These are phyloP conservation scores for Protosalanx chinensis DNA, from an alignment of 2,797 vertebrate species.

Conservation along the genomic window DNA sequence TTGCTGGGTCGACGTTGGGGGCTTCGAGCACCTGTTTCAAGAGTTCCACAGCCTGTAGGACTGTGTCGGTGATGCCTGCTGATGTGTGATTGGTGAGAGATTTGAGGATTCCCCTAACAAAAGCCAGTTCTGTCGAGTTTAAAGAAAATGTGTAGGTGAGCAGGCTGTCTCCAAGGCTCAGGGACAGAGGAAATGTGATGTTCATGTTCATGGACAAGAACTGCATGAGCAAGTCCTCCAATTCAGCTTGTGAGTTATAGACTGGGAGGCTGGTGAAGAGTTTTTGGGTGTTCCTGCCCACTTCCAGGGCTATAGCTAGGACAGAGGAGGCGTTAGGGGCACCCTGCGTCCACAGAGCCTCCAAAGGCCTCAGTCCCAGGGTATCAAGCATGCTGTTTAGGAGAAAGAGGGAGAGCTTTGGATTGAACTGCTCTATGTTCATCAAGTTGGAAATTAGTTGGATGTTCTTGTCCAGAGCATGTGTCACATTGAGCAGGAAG, in stretches of 20 bases:
- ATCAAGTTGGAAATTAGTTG: constrained; percentile 39
- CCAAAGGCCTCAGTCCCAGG: constrained; percentile 58
- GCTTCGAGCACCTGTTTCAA: constrained; percentile 52
- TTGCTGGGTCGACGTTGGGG: constrained; percentile 47
- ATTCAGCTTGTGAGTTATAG: constrained; percentile 40
- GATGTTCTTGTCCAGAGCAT: constrained; percentile 53
- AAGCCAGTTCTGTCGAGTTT: constrained; percentile 35
- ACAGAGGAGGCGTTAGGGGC: constrained; percentile 48
- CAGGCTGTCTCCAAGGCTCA: constrained; percentile 56
- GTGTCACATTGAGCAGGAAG: constrained; percentile 52
- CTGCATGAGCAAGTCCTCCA: constrained; percentile 52
- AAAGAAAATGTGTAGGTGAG: constrained; percentile 60
- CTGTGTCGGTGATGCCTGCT: constrained; percentile 48
- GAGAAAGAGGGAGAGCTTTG: constrained; percentile 38
- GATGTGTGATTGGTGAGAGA: constrained; percentile 63
- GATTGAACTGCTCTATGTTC: constrained; percentile 38
- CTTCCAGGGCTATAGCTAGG: constrained; percentile 40
- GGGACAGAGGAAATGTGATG: constrained; percentile 56
- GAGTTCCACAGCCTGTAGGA: constrained; percentile 56
- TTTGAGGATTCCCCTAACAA: constrained; percentile 47
- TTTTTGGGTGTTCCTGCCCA: constrained; percentile 57
- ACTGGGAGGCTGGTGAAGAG: constrained; percentile 46
- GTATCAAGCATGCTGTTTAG: constrained; percentile 50
- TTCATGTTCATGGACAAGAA: constrained; percentile 58
- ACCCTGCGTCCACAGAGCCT: constrained; percentile 38